A percentile compares a stretch with the other conserved stretches of the same genome.
Conservation (phyloP, 2,113 vertebrate species). For the Pteruthius melanotis region DNA sequence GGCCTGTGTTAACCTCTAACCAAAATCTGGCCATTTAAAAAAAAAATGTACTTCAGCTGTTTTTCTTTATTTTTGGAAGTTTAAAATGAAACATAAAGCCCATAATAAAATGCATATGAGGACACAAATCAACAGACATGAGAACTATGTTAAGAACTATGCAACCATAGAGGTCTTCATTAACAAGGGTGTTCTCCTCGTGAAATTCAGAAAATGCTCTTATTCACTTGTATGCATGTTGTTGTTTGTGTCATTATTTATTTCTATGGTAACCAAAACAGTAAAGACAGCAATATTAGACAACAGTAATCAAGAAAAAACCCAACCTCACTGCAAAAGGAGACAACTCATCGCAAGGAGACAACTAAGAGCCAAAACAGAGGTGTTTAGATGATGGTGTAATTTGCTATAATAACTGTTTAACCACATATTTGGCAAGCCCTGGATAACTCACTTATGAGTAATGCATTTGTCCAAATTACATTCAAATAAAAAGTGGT, state of each 20-base stretch:
- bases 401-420: conserved; percentile 57
- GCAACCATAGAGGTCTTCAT: background rate
- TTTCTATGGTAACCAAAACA: conserved; percentile 46
- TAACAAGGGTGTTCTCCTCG: background rate
- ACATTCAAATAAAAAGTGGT: conserved; percentile 20
- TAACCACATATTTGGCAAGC: conserved; percentile 45
- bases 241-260: background rate
- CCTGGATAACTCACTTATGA: conserved; percentile 28
- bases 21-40: conserved; percentile 21
- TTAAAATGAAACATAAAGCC: conserved; percentile 57
- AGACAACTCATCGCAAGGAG: conserved; percentile 26
- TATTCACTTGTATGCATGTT: background rate
- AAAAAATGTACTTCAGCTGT: conserved; percentile 7
- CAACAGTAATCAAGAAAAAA: background rate
- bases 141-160: conserved; percentile 12
- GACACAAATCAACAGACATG: conserved; percentile 2
- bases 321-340: background rate
- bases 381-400: conserved; percentile 60
- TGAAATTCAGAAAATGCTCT: background rate
- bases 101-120: conserved; percentile 54
- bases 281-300: conserved; percentile 13
- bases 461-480: conserved; percentile 49
- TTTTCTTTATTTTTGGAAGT: conserved; percentile 51
- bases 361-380: conserved; percentile 40
- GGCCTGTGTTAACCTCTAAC: conserved; percentile 30